Evolutionary conservation across 1,140 invertebrate genomes (phyloP).

Genomic region (Macrosteles quadrilineatus): DNA sequence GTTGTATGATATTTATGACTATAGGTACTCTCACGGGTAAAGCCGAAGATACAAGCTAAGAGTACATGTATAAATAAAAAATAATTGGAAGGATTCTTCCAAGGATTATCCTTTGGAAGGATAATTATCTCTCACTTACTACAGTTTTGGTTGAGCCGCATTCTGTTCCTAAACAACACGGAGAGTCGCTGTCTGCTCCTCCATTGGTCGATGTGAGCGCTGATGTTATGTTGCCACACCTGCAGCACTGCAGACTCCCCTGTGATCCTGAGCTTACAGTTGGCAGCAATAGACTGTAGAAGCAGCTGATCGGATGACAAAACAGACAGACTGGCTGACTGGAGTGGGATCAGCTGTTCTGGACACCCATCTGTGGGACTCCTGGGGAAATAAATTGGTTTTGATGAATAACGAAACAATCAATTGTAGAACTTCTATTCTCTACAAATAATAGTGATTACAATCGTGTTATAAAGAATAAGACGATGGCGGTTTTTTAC

Average conservation of each 20-base stretch:
- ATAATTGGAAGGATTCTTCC: too few species aligned
- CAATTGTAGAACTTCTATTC: too few species aligned
- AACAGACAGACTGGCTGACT: not conserved
- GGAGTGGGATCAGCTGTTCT: not conserved
- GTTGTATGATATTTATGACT: too few species aligned
- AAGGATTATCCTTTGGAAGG: too few species aligned
- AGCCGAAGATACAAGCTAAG: too few species aligned
- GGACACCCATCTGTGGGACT: not conserved
- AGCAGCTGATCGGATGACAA: not conserved
- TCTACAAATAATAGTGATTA: too few species aligned
- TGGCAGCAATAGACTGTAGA: not conserved
- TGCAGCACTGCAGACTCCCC: not conserved
- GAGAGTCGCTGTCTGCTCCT: slow-evolving; percentile 7
- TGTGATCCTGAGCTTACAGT: not conserved
- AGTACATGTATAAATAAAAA: too few species aligned
- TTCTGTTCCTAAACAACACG: slow-evolving; percentile 3
- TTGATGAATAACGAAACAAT: not conserved
- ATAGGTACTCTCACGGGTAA: too few species aligned
- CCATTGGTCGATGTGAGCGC: slow-evolving; percentile 1
- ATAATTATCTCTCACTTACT: too few species aligned
- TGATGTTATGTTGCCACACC: slow-evolving; percentile 7
- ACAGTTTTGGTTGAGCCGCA: not conserved
- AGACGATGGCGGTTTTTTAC: too few species aligned
- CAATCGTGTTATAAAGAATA: too few species aligned
- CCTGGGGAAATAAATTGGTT: not conserved